Base-by-base conservation (phyloP, 2,113 vertebrate species). In the Pelecanoides urinatrix region DNA sequence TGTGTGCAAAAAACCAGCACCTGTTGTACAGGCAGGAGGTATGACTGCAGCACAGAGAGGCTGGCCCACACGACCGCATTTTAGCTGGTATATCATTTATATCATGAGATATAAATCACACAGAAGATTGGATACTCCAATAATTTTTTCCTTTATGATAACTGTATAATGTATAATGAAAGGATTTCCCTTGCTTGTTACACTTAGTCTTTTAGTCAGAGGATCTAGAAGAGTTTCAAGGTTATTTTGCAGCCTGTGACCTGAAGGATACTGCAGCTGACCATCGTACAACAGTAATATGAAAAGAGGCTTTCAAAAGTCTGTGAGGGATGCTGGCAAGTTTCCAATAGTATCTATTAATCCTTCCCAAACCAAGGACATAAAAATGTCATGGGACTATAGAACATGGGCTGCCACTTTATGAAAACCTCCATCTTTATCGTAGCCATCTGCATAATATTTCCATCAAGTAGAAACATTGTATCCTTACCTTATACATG, bases 61-160 rank as follows among this genome's bases (percentile, higher is more conserved):
- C 76, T 74, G 44, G 7, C 29, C 40, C 40, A 17, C 44, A 40
- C 4, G 3, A 27, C 59, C 0, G 0, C 25, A 2, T 40, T 59
- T 30, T 30, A 65, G 25, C 61, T 74, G n/a, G 29, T 1, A 1
- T 70, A n/a, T n/a, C n/a, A n/a, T n/a, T n/a, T n/a, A n/a, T n/a
- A n/a, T 44, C 18, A 4, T 34, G 49, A 61, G 36, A 23, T 30
- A 17, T 4, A 92, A 77, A 63, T 70, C 55, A 70, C 29, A 30
- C 34, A 40, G 40, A 55, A 74, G 36, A 7, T 3, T 66, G 25
- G 36, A 71, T 50, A 29, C 29, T 38, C 5, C 20, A 30, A 22
- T 18, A 7, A 18, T 50, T 16, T 61, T 49, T 74, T 66, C 14
- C 58, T 71, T 61, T 50, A 19, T 3, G 15, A 14, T 52, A 67